Evolutionary conservation across 2,888 invertebrate species (phyloP).

Genomic region (Drosophila mettleri): DNA sequence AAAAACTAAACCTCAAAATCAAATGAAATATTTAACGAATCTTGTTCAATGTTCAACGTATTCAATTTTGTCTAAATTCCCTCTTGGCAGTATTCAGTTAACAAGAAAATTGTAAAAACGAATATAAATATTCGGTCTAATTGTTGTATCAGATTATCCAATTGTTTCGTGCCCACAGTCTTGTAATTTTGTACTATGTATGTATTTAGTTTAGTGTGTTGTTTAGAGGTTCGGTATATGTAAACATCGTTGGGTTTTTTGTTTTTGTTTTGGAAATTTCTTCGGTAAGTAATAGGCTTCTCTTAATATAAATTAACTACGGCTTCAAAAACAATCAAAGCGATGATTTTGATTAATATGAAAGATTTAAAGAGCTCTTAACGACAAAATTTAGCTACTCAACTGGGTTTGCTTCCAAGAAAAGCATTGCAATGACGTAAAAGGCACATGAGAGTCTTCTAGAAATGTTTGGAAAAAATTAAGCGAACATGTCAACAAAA

Average conservation of each 20-base stretch:
- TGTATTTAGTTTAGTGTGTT: conserved; percentile 60
- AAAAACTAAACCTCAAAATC: conserved; percentile 48
- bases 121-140: conserved; percentile 5
- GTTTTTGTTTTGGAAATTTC: conserved; percentile 30
- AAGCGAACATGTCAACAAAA: not conserved
- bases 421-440: conserved; percentile 9
- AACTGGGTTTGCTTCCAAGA: not conserved
- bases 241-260: conserved; percentile 56
- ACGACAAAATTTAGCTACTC: too few species aligned
- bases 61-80: conserved; percentile 17
- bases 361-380: not conserved
- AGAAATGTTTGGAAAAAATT: not conserved
- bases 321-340: conserved; percentile 4
- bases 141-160: conserved; percentile 13
- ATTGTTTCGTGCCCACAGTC: conserved; percentile 77
- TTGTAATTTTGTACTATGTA: conserved; percentile 75
- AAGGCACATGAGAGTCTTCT: not conserved
- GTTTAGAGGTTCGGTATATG: conserved; percentile 20
- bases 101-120: not conserved
- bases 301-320: not conserved
- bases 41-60: conserved; percentile 58
- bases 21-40: conserved; percentile 84
- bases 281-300: conserved; percentile 62
- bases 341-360: conserved; percentile 2
- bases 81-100: conserved; percentile 37